phyloP scores from a whole-genome alignment of 53 echinoderm and acorn worm species.

The Hippasteria phrygiana region DNA sequence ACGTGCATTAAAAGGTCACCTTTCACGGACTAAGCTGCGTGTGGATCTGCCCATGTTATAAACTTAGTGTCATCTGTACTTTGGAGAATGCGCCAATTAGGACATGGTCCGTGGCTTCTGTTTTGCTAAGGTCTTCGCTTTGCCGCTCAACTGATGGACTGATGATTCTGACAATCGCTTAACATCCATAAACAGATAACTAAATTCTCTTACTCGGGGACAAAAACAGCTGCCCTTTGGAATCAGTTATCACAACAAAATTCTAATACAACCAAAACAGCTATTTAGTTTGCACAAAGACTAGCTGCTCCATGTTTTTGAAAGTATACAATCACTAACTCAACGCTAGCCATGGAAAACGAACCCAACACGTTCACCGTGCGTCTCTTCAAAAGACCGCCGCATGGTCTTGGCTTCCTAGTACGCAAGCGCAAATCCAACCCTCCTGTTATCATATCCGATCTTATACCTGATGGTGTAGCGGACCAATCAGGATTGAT shows the following conservation, averaged over 20 bases:
- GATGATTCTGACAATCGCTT: not conserved
- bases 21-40: not conserved
- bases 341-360: conserved; percentile 76
- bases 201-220: not conserved
- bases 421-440: conserved; percentile 98
- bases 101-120: conserved; percentile 1
- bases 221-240: not conserved
- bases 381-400: conserved; percentile 92
- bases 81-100: conserved; percentile 50
- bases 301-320: conserved; percentile 9
- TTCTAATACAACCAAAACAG: not conserved
- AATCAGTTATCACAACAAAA: conserved; percentile 36
- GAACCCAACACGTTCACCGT: conserved; percentile 97
- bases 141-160: conserved; percentile 7
- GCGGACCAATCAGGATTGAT: conserved; percentile 93
- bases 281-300: not conserved
- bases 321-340: not conserved
- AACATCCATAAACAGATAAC: not conserved
- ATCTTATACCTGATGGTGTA: conserved; percentile 93
- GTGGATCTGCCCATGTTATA: not conserved
- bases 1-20: conserved; percentile 17
- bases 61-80: conserved; percentile 20
- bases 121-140: conserved; percentile 17
- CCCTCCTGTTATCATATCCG: conserved; percentile 95
- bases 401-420: conserved; percentile 94